A percentile compares a stretch with the other conserved stretches of the same genome.
These are phyloP conservation scores for Heteromyza rotundicornis DNA, from an alignment of 2,888 invertebrate genomes.

Conservation along the genomic window DNA sequence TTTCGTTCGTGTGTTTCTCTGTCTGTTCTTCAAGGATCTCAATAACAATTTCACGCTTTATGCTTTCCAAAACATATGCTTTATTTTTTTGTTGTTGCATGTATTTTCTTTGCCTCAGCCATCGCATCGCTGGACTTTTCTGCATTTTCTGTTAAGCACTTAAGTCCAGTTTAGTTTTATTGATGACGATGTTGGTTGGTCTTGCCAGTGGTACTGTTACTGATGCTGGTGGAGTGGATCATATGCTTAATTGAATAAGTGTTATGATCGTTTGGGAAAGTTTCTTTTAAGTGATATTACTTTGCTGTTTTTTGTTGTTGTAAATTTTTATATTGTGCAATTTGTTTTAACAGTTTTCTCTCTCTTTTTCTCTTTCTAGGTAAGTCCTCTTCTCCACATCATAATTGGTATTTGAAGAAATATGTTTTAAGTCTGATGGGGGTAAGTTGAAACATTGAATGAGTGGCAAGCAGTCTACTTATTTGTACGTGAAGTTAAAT, in stretches of 20 bases:
- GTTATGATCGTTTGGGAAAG: constrained; percentile 13
- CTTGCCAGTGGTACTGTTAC: no score
- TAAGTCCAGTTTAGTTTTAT: constrained; percentile 7
- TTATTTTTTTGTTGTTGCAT: not conserved
- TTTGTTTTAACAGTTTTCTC: not conserved
- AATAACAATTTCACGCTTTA: constrained; percentile 54
- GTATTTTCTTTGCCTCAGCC: constrained; percentile 1
- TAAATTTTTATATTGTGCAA: constrained; percentile 10
- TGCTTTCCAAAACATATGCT: constrained; percentile 39
- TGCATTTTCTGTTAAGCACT: constrained; percentile 28
- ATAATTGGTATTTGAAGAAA: not conserved
- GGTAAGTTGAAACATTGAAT: not conserved
- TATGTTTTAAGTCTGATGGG: not conserved
- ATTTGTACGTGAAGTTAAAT: no score
- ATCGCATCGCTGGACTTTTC: not conserved
- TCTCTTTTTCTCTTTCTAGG: constrained; percentile 44
- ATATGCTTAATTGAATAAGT: constrained; percentile 48
- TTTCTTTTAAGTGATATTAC: constrained; percentile 9
- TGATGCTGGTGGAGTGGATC: constrained; percentile 21
- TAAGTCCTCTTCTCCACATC: no score
- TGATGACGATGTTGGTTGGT: not conserved
- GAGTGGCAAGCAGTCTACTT: not conserved
- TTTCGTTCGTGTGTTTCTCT: constrained; percentile 37
- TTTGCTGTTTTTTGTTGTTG: constrained; percentile 15
- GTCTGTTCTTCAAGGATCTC: constrained; percentile 34